A percentile compares a stretch with the other conserved stretches of the same genome.
Conservation (phyloP, 1,140 invertebrate species). For the Onthophagus taurus region DNA sequence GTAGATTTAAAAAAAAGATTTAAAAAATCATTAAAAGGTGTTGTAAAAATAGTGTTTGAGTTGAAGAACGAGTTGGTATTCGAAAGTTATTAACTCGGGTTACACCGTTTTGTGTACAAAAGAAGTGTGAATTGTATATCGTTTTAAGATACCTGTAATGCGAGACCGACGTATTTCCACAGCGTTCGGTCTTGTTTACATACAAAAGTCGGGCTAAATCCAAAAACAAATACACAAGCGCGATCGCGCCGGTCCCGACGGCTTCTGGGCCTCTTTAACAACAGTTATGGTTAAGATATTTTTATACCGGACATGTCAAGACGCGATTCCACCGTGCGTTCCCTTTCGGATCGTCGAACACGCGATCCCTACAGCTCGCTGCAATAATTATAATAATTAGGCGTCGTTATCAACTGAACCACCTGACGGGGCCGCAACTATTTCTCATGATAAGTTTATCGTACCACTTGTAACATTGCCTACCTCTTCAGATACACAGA, state of each 20-base stretch:
- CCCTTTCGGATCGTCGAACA: constrained; percentile 1
- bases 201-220: constrained; percentile 7
- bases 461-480: too few relatives aligned
- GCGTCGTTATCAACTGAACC: constrained; percentile 7
- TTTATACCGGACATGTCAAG: constrained; percentile 9
- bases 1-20: too few relatives aligned
- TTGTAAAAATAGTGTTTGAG: too few relatives aligned
- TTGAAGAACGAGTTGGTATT: constrained; percentile 1
- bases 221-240: constrained; percentile 12
- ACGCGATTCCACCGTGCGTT: neutral
- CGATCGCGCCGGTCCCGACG: too few relatives aligned
- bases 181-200: constrained; percentile 11
- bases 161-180: constrained; percentile 8
- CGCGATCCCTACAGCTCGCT: neutral
- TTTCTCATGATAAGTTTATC: constrained; percentile 10
- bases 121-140: constrained; percentile 4
- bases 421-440: constrained; percentile 3
- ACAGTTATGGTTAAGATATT: constrained; percentile 14
- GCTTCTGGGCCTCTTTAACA: constrained; percentile 11
- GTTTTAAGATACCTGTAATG: constrained; percentile 3
- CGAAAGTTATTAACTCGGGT: neutral
- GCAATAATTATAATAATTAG: constrained; percentile 11
- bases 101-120: neutral
- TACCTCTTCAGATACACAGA: too few relatives aligned
- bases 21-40: too few relatives aligned